Evolutionary conservation across 2,888 invertebrate genomes (phyloP).

Genomic region (Pecten maximus): DNA sequence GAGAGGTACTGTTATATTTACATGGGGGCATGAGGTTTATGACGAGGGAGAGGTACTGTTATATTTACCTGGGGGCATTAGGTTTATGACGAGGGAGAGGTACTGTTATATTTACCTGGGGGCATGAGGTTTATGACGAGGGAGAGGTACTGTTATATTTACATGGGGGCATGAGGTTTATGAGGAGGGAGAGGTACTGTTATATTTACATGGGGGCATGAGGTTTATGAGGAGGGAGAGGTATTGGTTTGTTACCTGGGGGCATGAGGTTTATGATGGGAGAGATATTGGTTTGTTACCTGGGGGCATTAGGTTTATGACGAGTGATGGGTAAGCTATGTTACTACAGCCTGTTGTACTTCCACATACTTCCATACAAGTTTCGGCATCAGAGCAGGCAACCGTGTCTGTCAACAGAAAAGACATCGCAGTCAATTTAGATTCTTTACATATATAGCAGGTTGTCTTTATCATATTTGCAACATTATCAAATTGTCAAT

Average conservation of each 20-base stretch:
- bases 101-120: no score
- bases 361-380: constrained; percentile 72
- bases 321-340: constrained; percentile 79
- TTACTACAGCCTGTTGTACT: constrained; percentile 73
- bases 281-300: constrained; percentile 40
- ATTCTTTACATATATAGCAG: no score
- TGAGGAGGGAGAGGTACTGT: neutral
- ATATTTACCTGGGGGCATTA: no score
- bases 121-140: neutral
- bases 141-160: neutral
- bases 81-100: no score
- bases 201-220: neutral
- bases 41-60: no score
- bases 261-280: constrained; percentile 67
- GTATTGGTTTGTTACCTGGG: constrained; percentile 51
- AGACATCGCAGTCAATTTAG: no score
- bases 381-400: constrained; percentile 73
- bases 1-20: no score
- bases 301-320: constrained; percentile 59
- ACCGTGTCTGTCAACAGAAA: constrained; percentile 77
- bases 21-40: no score
- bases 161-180: neutral
- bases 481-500: no score
- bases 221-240: neutral
- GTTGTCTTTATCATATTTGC: no score